Base-by-base conservation (phyloP, 2,888 invertebrate genomes). In the Cheilosia impressa region DNA sequence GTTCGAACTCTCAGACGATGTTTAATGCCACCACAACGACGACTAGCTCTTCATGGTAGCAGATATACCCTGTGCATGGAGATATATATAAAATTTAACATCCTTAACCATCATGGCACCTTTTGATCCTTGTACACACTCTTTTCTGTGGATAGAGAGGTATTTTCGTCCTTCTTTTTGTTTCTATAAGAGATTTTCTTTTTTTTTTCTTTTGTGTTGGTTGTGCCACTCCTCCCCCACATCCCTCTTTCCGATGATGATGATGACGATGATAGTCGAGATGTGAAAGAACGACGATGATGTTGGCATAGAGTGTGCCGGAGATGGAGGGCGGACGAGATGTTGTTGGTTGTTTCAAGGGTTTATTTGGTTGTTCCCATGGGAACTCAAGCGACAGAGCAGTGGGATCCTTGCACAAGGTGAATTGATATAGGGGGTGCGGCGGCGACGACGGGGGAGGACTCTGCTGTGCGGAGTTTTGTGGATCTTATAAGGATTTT, bases 91-190 rank as follows among this genome's bases (percentile, higher is more conserved):
- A 66, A 80, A 80, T 80, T 80, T 80, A 80, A 80, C 84, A 85
- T 85, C 84, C 84, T 85, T 76, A 85, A 85, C 84, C 84, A 85
- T 80, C 71, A 76, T 80, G 62, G 84, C 80, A 85, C 80, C 80
- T 85, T 80, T 85, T 80, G 84, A 85, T 85, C 80, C 84, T 85
- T 85, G 80, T 66, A 62, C 84, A 85, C 71, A 80, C 75, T 63
- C 65, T 62, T 76, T 71, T 63, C 69, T 62, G 24, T 47, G 27
- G 43, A 68, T 31, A 43, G 43, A 45, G 58, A 66, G 63, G 79
- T 60, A 73, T 73, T 72, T 82, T 72, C 24, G 41, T 68, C 41
- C 52, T 72, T 57, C 55, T 78, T 50, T 63, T 52, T 71, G 57
- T 79, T 57, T 62, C n/a, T 73, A 38, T n/a, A 41, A 53, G 60